These are phyloP conservation scores for Plebejus argus DNA, from an alignment of 2,888 invertebrate genomes.

Conservation along the genomic window DNA sequence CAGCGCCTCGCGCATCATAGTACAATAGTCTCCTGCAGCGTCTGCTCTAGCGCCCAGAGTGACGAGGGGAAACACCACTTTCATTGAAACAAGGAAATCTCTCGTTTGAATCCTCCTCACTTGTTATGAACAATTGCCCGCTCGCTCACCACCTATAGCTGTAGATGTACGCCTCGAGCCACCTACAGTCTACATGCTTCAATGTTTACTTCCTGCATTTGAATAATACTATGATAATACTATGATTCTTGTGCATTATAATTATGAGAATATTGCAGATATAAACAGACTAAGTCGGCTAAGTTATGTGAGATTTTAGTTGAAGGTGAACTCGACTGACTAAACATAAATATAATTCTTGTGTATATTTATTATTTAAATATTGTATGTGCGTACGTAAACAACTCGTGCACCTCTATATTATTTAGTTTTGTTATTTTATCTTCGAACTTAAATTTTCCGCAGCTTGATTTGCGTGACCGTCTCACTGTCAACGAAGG, in stretches of 20 bases:
- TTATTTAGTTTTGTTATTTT: conserved; percentile 10
- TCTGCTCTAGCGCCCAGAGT: conserved; percentile 59
- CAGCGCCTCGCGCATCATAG: conserved; percentile 40
- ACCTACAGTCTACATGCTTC: conserved; percentile 7
- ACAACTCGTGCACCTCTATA: neutral
- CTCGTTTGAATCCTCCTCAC: conserved; percentile 63
- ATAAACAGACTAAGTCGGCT: neutral
- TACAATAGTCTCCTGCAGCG: conserved; percentile 61
- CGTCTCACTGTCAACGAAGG: conserved; percentile 28
- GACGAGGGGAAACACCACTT: conserved; percentile 62
- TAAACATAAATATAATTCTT: neutral
- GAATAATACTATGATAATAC: neutral
- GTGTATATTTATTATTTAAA: conserved; percentile 8
- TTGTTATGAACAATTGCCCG: conserved; percentile 44
- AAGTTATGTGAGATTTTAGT: conserved; percentile 5
- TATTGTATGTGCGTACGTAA: neutral
- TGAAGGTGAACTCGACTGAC: conserved; percentile 2
- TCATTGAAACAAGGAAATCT: conserved; percentile 68
- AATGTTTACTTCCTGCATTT: conserved; percentile 20
- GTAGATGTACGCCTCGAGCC: neutral
- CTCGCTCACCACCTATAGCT: conserved; percentile 34
- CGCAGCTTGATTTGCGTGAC: conserved; percentile 30
- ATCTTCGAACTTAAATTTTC: neutral
- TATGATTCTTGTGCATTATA: neutral
- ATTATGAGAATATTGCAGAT: neutral